phyloP scores from a whole-genome alignment of 2,888 invertebrate species.

The Amaurobius ferox region DNA sequence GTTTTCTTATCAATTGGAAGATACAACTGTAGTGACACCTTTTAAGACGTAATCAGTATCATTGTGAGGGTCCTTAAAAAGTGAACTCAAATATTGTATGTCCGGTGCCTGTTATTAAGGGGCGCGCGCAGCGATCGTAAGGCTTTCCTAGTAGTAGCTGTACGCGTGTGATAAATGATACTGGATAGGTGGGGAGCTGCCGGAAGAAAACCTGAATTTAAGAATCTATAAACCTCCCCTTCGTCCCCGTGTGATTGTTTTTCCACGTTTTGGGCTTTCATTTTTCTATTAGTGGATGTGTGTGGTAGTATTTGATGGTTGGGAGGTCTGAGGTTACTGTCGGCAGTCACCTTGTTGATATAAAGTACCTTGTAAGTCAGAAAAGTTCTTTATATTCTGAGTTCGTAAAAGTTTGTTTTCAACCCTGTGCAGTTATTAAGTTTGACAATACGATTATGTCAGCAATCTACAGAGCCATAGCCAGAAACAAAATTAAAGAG shows the following conservation, averaged over 20 bases:
- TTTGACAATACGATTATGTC: too few relatives aligned
- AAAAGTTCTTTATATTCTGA: too few relatives aligned
- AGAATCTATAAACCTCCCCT: too few relatives aligned
- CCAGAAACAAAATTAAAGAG: too few relatives aligned
- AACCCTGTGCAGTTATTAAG: too few relatives aligned
- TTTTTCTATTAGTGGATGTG: background rate
- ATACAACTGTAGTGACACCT: slow-evolving; percentile 40
- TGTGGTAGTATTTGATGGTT: background rate
- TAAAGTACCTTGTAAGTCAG: too few relatives aligned
- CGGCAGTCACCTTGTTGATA: too few relatives aligned
- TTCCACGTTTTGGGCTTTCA: background rate
- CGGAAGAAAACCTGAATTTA: background rate
- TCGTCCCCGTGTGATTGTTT: slow-evolving; percentile 1
- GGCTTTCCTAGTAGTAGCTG: background rate
- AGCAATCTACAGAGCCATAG: too few relatives aligned
- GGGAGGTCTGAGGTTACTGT: too few relatives aligned
- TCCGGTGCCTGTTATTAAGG: slow-evolving; percentile 53
- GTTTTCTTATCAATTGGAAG: slow-evolving; percentile 47
- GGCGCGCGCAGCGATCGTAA: slow-evolving; percentile 11
- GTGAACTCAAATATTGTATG: slow-evolving; percentile 34
- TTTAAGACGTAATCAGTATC: slow-evolving; percentile 65
- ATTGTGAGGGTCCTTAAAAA: slow-evolving; percentile 46
- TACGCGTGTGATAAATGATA: slow-evolving; percentile 57
- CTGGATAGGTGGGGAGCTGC: slow-evolving; percentile 11
- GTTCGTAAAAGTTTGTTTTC: too few relatives aligned